Conservation (phyloP, 2,113 vertebrate genomes). For the Lasiurus borealis region DNA sequence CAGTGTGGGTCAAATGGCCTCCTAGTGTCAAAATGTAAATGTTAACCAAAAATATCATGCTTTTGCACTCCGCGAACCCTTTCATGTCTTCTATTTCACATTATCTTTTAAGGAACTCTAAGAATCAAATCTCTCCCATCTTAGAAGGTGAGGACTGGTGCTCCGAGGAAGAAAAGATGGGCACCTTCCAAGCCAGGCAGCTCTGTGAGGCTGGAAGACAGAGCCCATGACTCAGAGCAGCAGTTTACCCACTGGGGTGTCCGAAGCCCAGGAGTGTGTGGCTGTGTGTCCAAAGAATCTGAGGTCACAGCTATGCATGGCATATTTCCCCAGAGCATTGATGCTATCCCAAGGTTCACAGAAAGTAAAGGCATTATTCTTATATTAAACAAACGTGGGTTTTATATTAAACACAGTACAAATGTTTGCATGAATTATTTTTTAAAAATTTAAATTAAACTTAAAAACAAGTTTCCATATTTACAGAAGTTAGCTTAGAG, state of each 20-base stretch:
- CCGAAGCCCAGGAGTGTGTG: not conserved
- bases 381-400: not conserved
- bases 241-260: not conserved
- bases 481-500: not conserved
- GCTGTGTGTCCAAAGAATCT: accelerated
- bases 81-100: not conserved
- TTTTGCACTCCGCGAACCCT: not conserved
- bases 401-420: not conserved
- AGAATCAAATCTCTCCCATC: not conserved
- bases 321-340: not conserved
- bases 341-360: not conserved
- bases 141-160: not conserved
- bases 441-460: not conserved
- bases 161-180: not conserved
- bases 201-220: not conserved
- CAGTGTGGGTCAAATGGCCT: slow-evolving; percentile 26
- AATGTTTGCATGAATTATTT: not conserved
- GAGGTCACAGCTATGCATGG: not conserved
- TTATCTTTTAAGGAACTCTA: not conserved
- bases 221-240: not conserved
- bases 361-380: not conserved
- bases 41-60: not conserved
- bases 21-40: slow-evolving; percentile 53
- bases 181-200: not conserved
- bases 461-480: not conserved